phyloP scores from a whole-genome alignment of 2,113 vertebrate species.

The Tachuris rubrigastra region DNA sequence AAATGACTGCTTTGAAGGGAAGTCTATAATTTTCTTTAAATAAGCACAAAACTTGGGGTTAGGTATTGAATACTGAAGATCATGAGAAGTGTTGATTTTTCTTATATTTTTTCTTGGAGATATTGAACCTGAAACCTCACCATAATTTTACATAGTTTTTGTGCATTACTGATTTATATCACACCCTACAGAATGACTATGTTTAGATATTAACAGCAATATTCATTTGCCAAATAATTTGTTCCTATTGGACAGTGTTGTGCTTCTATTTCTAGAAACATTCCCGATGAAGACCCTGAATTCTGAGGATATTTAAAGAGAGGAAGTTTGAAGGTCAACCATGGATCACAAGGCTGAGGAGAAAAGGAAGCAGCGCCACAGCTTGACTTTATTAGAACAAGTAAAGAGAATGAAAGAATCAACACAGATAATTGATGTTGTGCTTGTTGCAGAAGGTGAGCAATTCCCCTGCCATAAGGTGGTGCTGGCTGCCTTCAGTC shows the following conservation, averaged over 20 bases:
- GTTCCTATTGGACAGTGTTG: not conserved
- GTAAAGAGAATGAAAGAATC: slow-evolving; percentile 86
- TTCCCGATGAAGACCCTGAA: not conserved
- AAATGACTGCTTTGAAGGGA: not conserved
- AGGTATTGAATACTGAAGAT: not conserved
- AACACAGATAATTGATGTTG: slow-evolving; percentile 86
- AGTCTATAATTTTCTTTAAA: not conserved
- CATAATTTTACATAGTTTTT: not conserved
- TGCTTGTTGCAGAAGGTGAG: slow-evolving; percentile 88
- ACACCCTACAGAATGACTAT: not conserved
- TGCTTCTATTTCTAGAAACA: slow-evolving; percentile 43
- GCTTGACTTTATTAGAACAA: slow-evolving; percentile 81
- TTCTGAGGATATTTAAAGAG: not conserved
- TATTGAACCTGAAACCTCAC: not conserved
- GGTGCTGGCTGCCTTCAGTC: slow-evolving; percentile 92
- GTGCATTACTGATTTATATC: not conserved
- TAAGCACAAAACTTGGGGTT: not conserved
- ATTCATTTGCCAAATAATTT: not conserved
- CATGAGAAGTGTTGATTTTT: not conserved
- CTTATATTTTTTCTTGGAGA: not conserved
- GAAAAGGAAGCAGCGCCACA: slow-evolving; percentile 74
- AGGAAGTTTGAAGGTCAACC: not conserved
- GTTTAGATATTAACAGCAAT: not conserved
- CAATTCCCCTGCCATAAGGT: slow-evolving; percentile 91
- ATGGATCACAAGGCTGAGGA: slow-evolving; percentile 80